Evolutionary conservation across 37 sponge, comb jelly and placozoan species (phyloP), one percentile per base, ranked within the genome.

Genomic region (Geodia barretti): DNA sequence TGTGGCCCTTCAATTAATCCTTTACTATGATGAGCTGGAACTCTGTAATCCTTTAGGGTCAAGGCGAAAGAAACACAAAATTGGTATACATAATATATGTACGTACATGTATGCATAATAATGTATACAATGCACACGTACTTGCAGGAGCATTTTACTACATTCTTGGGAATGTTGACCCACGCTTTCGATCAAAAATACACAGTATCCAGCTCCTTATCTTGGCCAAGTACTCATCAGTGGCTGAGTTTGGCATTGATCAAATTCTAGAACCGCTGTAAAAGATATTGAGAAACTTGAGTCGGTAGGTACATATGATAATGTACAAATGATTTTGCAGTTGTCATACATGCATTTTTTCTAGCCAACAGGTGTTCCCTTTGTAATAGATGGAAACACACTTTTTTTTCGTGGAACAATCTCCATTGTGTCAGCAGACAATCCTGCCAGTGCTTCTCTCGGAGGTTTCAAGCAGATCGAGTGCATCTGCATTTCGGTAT

Each of bases 1-100:
- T 17, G 54, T 47, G 54, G 54, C 54, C 14, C 54, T 82, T 23
- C 83, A 82, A 33, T 47, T 82, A 11, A 26, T 80, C 38, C 58
- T 82, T 25, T 82, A 82, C 35, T 82, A 62, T 62, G 83, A 82
- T 61, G 83, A 82, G 5, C 33, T 82, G 20, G 83, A 82, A 35
- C 24, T 82, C 1, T 82, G 83, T 43, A 82, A 82, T 32, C 83
- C 77, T 14, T 29, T 84, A 4, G 85, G 77, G 35, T 77, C 71
- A 41, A 84, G 41, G 47, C 39, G 39, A 28, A 84, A 42, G 24
- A 62, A 39, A 60, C 85, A 84, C 71, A 84, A 84, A 74, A 28
- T 76, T 25, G 78, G 84, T 76, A 43, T 60, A 70, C 54, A 17
- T 7, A 17, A 47, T 14, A 47, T 47, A 14, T 47, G 14, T 7